phyloP scores from a whole-genome alignment of 2,888 invertebrate genomes.

The Resseliella maxima region DNA sequence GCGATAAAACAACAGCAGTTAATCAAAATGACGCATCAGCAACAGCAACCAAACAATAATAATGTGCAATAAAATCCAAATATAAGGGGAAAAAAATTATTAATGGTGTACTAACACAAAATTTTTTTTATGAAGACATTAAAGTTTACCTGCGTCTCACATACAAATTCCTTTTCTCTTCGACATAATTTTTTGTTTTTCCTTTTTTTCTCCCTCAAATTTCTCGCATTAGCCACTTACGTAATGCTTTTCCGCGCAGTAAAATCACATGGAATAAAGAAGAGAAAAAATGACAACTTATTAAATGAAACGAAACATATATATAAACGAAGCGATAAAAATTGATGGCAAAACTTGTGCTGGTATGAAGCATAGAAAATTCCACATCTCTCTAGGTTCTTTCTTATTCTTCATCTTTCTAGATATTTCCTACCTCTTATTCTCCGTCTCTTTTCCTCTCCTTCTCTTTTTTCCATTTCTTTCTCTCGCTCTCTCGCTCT shows the following conservation, averaged over 20 bases:
- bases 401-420: no score
- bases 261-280: no score
- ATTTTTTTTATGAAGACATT: constrained; percentile 36
- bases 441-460: no score
- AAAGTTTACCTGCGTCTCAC: constrained; percentile 7
- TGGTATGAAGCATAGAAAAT: not conserved
- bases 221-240: not conserved
- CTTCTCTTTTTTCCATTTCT: no score
- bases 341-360: not conserved
- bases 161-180: not conserved
- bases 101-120: constrained; percentile 1
- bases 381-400: no score
- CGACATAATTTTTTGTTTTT: not conserved
- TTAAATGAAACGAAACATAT: not conserved
- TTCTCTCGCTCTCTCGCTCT: no score
- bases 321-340: not conserved
- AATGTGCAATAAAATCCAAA: not conserved
- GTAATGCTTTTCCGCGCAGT: not conserved
- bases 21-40: not conserved
- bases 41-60: not conserved
- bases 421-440: no score
- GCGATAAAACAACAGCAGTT: not conserved
- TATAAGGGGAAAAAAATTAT: no score
- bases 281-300: not conserved
- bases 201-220: not conserved